A percentile compares a stretch with the other conserved stretches of the same genome.
Evolutionary conservation across 2,113 vertebrate genomes (phyloP).

Genomic region (Romanogobio albipinnatus): DNA sequence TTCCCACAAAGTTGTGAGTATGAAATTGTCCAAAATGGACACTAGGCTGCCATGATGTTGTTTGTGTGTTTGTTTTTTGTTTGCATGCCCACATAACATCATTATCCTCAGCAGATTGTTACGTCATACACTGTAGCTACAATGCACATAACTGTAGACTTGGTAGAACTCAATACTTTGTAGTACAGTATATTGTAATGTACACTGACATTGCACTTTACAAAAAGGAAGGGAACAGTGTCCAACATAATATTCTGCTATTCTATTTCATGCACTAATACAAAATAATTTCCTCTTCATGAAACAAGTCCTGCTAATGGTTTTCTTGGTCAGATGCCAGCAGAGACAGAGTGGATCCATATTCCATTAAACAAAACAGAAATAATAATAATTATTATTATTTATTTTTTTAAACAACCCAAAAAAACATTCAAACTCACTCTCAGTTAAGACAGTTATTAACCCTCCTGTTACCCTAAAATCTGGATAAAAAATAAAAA

Average conservation of each 20-base stretch:
- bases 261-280: constrained; percentile 20
- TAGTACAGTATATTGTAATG: background rate
- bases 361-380: constrained; percentile 26
- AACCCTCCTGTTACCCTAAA: background rate
- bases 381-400: too few species aligned
- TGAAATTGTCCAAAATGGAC: too few species aligned
- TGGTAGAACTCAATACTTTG: background rate
- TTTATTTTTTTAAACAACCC: background rate
- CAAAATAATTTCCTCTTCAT: background rate
- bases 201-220: background rate
- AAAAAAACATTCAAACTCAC: background rate
- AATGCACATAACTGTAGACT: background rate
- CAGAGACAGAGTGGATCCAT: constrained; percentile 25
- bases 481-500: too few species aligned
- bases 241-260: background rate
- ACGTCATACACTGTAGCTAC: background rate
- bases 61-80: background rate
- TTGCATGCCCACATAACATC: background rate
- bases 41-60: background rate
- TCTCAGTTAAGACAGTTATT: background rate
- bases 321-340: constrained; percentile 36
- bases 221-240: background rate
- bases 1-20: too few species aligned
- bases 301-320: constrained; percentile 19
- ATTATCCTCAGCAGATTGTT: background rate